Percentiles rank a stretch among this genome's conserved stretches.
These are phyloP conservation scores for Ennomos quercinarius DNA, from an alignment of 2,888 invertebrate species.

Conservation along the genomic window DNA sequence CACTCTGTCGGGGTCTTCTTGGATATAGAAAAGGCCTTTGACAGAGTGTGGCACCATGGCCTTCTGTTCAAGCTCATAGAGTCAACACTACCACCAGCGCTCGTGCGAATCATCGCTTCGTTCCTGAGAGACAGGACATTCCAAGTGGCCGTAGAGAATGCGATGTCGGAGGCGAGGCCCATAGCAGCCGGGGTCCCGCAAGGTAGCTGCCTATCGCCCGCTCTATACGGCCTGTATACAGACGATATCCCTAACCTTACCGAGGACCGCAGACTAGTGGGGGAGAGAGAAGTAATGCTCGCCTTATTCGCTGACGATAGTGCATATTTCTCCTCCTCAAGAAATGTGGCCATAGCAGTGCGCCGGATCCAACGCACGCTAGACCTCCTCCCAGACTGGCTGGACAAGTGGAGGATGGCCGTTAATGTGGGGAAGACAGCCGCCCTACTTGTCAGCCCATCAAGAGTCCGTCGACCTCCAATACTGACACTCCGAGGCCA, in stretches of 20 bases:
- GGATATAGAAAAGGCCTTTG: neutral
- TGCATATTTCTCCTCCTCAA: neutral
- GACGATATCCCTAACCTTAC: too few species aligned
- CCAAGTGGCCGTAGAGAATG: too few species aligned
- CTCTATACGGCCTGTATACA: too few species aligned
- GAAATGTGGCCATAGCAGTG: neutral
- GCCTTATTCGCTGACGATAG: neutral
- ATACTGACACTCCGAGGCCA: neutral
- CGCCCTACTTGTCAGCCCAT: neutral
- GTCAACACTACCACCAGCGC: neutral
- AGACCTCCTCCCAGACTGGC: neutral
- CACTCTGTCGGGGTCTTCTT: neutral
- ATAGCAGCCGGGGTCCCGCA: conserved; percentile 1
- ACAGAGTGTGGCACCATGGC: neutral
- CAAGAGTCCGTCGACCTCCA: neutral
- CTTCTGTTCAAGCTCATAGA: neutral
- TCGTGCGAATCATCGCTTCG: too few species aligned
- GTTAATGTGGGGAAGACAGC: neutral
- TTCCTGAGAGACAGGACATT: too few species aligned
- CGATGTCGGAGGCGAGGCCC: neutral
- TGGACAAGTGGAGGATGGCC: neutral
- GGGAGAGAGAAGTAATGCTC: neutral
- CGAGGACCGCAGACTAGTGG: too few species aligned
- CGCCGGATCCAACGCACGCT: neutral
- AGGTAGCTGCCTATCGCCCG: conserved; percentile 1